Evolutionary conservation across 1,140 invertebrate genomes (phyloP).

Genomic region (Hermetia illucens): DNA sequence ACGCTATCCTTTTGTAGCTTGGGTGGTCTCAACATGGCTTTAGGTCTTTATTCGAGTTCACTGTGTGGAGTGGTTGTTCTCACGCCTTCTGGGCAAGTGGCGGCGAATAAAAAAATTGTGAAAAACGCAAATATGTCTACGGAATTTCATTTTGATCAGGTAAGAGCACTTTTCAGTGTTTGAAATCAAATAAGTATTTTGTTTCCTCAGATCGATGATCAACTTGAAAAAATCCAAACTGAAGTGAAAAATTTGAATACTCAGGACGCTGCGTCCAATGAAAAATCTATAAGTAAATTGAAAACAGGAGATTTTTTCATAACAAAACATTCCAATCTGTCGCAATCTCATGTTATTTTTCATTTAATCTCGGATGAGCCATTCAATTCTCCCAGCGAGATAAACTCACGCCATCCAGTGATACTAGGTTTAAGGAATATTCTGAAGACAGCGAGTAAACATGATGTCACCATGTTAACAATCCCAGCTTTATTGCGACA

Average conservation of each 20-base stretch:
- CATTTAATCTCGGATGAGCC: conserved; percentile 81
- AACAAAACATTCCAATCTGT: conserved; percentile 89
- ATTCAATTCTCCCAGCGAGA: conserved; percentile 53
- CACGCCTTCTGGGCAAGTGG: conserved; percentile 46
- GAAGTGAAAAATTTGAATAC: conserved; percentile 30
- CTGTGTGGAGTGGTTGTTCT: conserved; percentile 76
- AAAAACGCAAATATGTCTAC: conserved; percentile 29
- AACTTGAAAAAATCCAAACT: conserved; percentile 63
- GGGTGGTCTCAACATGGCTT: conserved; percentile 66
- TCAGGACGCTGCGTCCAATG: conserved; percentile 14
- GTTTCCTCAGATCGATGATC: conserved; percentile 71
- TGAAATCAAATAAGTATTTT: conserved; percentile 38
- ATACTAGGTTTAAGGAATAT: conserved; percentile 91
- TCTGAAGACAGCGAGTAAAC: conserved; percentile 81
- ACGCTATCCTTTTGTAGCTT: conserved; percentile 9
- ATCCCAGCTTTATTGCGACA: conserved; percentile 85
- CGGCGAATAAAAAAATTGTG: conserved; percentile 24
- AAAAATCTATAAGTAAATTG: conserved; percentile 35
- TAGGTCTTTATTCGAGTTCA: conserved; percentile 85
- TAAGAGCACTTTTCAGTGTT: no score
- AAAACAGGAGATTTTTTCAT: conserved; percentile 87
- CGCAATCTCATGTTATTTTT: conserved; percentile 88
- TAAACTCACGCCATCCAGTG: conserved; percentile 90
- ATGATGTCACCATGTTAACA: conserved; percentile 86
- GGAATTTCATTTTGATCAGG: conserved; percentile 29